Percentiles rank a stretch among this genome's conserved stretches.
These are phyloP conservation scores for Paralichthys olivaceus DNA, from an alignment of 2,113 vertebrate genomes.

Conservation along the genomic window DNA sequence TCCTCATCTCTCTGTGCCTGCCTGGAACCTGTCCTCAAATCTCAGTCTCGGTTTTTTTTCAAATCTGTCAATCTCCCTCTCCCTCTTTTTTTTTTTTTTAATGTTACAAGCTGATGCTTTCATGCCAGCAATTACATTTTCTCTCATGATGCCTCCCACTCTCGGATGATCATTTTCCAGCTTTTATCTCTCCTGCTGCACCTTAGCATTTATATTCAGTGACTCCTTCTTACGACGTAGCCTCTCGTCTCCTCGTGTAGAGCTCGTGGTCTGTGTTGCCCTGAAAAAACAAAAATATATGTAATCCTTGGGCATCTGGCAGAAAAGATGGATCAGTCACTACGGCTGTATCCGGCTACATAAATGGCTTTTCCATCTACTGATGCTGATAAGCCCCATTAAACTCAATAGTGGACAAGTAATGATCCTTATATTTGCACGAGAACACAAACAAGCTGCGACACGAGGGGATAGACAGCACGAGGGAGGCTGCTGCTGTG, in stretches of 20 bases:
- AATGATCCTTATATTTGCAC: slow-evolving; percentile 21
- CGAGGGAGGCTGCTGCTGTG: slow-evolving; percentile 4
- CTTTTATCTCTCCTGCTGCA: slow-evolving; percentile 15
- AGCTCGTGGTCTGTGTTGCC: neutral
- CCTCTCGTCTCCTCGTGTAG: neutral
- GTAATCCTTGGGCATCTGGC: neutral
- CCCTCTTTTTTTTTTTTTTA: slow-evolving; percentile 22
- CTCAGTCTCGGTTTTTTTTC: neutral
- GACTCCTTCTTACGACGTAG: neutral
- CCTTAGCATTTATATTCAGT: neutral
- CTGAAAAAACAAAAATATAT: neutral
- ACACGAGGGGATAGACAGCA: neutral
- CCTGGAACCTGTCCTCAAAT: slow-evolving; percentile 24
- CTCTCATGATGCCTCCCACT: neutral
- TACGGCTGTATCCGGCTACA: neutral
- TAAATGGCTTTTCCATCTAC: neutral
- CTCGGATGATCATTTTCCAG: neutral
- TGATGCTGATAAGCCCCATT: slow-evolving; percentile 35
- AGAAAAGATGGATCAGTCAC: slow-evolving; percentile 17
- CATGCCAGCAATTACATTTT: slow-evolving; percentile 59
- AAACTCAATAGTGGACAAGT: slow-evolving; percentile 9
- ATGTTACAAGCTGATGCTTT: slow-evolving; percentile 12
- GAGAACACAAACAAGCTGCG: slow-evolving; percentile 17
- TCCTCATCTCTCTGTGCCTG: slow-evolving; percentile 3
- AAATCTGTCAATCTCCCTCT: neutral